Conservation (phyloP, 2,797 vertebrate species). For the Neostethus bicornis region DNA sequence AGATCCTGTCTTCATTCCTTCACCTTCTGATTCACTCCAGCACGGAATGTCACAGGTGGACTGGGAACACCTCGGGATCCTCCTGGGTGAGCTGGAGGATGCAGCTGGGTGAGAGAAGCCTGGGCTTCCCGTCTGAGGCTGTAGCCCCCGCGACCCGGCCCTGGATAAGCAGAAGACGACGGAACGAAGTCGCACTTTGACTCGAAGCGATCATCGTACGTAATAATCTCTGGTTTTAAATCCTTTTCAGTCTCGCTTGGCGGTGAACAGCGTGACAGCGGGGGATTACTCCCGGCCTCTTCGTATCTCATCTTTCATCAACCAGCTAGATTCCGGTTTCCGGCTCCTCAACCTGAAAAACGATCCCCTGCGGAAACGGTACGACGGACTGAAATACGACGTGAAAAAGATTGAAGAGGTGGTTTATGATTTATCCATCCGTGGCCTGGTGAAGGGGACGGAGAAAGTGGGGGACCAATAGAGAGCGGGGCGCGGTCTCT, state of each 20-base stretch:
- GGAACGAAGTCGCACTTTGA: too few species aligned
- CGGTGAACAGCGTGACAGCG: slow-evolving; percentile 96
- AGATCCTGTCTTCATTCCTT: too few species aligned
- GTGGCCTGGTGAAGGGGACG: slow-evolving; percentile 90
- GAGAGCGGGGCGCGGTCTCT: not conserved
- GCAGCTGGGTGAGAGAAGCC: too few species aligned
- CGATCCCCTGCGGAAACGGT: slow-evolving; percentile 95
- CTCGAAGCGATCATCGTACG: too few species aligned
- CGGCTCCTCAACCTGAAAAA: slow-evolving; percentile 98
- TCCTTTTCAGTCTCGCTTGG: slow-evolving; percentile 87
- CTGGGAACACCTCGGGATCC: too few species aligned
- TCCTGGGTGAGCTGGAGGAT: too few species aligned
- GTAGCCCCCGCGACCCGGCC: too few species aligned
- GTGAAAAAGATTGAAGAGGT: slow-evolving; percentile 99
- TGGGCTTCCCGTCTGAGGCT: too few species aligned
- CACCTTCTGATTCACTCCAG: too few species aligned
- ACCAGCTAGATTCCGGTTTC: slow-evolving; percentile 96
- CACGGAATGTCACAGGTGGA: too few species aligned
- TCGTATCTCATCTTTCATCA: slow-evolving; percentile 96
- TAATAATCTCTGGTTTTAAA: too few species aligned
- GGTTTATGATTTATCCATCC: slow-evolving; percentile 96
- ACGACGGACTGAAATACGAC: slow-evolving; percentile 96
- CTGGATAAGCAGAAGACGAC: too few species aligned
- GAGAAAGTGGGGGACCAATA: slow-evolving; percentile 64
- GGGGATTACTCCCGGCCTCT: slow-evolving; percentile 94